Base-by-base conservation (phyloP, 2,113 vertebrate species). In the Aythya baeri region DNA sequence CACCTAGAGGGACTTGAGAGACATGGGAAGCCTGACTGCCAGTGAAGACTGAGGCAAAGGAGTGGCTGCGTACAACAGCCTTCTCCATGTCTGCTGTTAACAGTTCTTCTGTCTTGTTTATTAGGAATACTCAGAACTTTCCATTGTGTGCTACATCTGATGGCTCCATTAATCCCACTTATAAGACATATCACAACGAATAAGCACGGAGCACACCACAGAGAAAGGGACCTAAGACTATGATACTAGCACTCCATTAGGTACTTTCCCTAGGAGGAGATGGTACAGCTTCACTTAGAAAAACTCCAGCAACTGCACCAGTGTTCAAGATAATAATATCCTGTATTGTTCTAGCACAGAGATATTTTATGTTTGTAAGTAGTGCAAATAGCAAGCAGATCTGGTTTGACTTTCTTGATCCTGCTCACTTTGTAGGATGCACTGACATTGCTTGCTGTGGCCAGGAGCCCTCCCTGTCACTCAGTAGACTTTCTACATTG, bases 161-260 rank as follows among this genome's bases (percentile, higher is more conserved):
- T 16, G 65, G 89, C 91, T 71, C 27, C n/a, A 62, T 78, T 88
- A 83, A 78, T 71, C 31, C 1, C 70, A 59, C 44, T 81, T 92
- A 61, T 90, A 91, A 92, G 31, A 23, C 2, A 0, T 41, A 7
- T 36, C 31, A 54, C 31, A 66, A 44, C 61, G 59, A n/a, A 22
- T 43, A 81, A 0, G 2, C 49, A 74, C 11, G 38, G 32, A 84
- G 50, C 32, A 66, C 25, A n/a, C 7, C 0, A 0, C 29, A 49
- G 32, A 73, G 59, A 54, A 80, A 83, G 20, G 17, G 38, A 34
- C 18, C 23, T 38, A 23, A 41, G 26, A 23, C 7, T 59, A 49
- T 71, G 32, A 29, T 9, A 87, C 22, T 4, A 77, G 3, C 17
- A 43, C 17, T 65, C 13, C 34, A 7, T 38, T 31, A 41, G 31